These are phyloP conservation scores for Dryoscopus gambensis DNA, from an alignment of 2,113 vertebrate genomes.

Conservation along the genomic window DNA sequence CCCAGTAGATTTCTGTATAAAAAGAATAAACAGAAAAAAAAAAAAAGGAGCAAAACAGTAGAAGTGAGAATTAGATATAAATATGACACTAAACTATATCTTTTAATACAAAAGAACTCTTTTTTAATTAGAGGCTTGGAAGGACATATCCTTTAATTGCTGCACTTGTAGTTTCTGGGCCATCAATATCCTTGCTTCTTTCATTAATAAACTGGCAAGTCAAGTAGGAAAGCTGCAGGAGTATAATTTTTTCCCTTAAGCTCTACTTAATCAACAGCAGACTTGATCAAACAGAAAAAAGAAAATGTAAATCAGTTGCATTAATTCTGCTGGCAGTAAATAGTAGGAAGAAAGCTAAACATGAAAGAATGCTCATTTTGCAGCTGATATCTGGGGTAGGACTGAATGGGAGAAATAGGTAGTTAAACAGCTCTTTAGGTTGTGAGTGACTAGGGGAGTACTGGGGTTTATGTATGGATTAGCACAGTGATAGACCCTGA, in stretches of 20 bases:
- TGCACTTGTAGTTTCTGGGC: slow-evolving; percentile 73
- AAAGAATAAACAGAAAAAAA: neutral
- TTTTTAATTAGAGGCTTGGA: slow-evolving; percentile 73
- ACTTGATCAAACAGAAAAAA: slow-evolving; percentile 72
- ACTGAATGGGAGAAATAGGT: slow-evolving; percentile 60
- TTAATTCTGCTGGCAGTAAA: slow-evolving; percentile 72
- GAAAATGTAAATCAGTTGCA: slow-evolving; percentile 75
- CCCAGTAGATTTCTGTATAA: slow-evolving; percentile 10
- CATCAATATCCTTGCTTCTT: slow-evolving; percentile 76
- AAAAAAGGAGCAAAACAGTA: neutral
- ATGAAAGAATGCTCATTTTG: slow-evolving; percentile 60
- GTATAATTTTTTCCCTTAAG: slow-evolving; percentile 66
- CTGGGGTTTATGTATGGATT: slow-evolving; percentile 89
- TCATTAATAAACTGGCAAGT: slow-evolving; percentile 82
- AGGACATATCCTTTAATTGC: slow-evolving; percentile 77
- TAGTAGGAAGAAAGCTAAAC: slow-evolving; percentile 67
- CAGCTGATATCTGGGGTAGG: slow-evolving; percentile 29
- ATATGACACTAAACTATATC: slow-evolving; percentile 55
- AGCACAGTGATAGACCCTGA: slow-evolving; percentile 84
- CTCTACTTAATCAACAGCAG: slow-evolving; percentile 77
- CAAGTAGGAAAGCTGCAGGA: slow-evolving; percentile 67
- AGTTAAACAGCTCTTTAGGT: slow-evolving; percentile 75
- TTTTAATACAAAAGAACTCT: slow-evolving; percentile 60
- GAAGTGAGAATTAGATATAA: slow-evolving; percentile 38
- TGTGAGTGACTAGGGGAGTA: slow-evolving; percentile 73